Percentiles rank a stretch among this genome's conserved stretches.
Evolutionary conservation across 2,113 vertebrate species (phyloP).

Genomic region (Coregonus clupeaformis): DNA sequence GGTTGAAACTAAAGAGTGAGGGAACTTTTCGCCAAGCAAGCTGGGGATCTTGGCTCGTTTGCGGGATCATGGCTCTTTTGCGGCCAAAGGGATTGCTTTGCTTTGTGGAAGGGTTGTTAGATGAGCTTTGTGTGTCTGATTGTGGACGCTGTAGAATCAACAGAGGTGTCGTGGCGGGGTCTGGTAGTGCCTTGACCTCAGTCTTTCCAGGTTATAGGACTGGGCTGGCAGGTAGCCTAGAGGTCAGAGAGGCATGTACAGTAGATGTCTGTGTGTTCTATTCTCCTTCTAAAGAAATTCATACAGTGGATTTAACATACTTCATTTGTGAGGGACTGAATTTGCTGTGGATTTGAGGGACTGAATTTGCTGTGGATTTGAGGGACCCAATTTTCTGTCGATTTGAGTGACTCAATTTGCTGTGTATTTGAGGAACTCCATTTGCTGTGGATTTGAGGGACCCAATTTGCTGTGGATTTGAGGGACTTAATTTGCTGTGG

Average conservation of each 20-base stretch:
- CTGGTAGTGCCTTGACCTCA: conserved; percentile 16
- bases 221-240: not conserved
- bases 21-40: not conserved
- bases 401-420: too few relatives aligned
- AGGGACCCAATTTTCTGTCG: too few relatives aligned
- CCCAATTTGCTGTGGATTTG: not conserved
- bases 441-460: not conserved
- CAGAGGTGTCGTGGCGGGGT: conserved; percentile 34
- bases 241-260: not conserved
- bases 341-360: too few relatives aligned
- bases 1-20: too few relatives aligned
- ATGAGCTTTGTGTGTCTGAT: conserved; percentile 37
- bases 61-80: not conserved
- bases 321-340: too few relatives aligned
- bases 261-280: too few relatives aligned
- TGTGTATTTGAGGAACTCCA: too few relatives aligned
- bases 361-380: too few relatives aligned
- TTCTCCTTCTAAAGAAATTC: too few relatives aligned
- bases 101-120: conserved; percentile 22
- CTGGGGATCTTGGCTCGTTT: not conserved
- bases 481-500: not conserved
- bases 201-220: conserved; percentile 28
- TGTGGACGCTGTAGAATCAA: conserved; percentile 32
- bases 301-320: too few relatives aligned
- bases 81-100: not conserved